phyloP scores from a whole-genome alignment of 2,113 vertebrate genomes.

The Trachemys scripta region DNA sequence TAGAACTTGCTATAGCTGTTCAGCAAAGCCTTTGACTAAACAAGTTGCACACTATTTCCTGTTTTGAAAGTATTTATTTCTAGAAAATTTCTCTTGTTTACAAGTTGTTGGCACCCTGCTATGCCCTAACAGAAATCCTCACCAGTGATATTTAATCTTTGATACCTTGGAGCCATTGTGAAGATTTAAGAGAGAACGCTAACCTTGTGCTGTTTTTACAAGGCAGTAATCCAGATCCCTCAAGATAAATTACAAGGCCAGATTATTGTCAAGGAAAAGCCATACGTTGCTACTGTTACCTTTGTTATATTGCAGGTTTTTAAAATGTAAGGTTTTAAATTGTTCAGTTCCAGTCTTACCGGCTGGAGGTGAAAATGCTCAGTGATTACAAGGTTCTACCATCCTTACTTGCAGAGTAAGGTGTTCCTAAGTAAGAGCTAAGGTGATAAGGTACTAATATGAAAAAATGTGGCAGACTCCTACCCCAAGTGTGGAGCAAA shows the following conservation, averaged over 20 bases:
- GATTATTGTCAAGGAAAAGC: conserved; percentile 51
- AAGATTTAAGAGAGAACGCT: conserved; percentile 53
- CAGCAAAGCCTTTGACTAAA: not conserved
- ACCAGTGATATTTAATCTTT: not conserved
- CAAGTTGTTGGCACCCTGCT: not conserved
- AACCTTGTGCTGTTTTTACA: conserved; percentile 38
- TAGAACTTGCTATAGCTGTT: not conserved
- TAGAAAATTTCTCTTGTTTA: not conserved
- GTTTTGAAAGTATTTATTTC: not conserved
- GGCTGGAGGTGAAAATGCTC: not conserved
- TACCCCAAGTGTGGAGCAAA: no score
- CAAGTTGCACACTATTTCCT: not conserved
- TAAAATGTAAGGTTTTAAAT: conserved; percentile 27
- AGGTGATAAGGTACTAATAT: not conserved
- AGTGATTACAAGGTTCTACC: not conserved
- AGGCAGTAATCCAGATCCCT: conserved; percentile 34
- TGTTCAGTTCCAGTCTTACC: conserved; percentile 10
- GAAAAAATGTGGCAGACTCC: not conserved
- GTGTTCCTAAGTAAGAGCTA: not conserved
- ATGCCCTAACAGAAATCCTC: not conserved
- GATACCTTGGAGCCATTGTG: not conserved
- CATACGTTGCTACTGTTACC: conserved; percentile 29
- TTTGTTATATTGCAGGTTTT: conserved; percentile 32
- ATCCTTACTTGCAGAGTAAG: not conserved
- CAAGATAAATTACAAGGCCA: conserved; percentile 38